Base-by-base conservation (phyloP, 2,888 invertebrate genomes). In the Ectobius pallidus region DNA sequence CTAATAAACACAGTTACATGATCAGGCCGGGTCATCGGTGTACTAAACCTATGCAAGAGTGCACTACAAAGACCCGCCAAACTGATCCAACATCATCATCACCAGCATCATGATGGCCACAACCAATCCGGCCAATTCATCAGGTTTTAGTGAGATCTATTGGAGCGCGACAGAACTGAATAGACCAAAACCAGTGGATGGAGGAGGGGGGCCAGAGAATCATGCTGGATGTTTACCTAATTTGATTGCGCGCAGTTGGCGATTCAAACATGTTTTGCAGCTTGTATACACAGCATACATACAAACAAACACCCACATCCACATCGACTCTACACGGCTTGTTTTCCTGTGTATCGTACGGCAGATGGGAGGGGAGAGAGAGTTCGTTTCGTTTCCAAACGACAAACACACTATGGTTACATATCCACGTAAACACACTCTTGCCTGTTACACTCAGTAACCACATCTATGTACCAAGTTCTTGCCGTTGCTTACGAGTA, bases 161-260 rank as follows among this genome's bases (percentile, higher is more conserved):
- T 58, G 58, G n/a, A 58, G 58, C 58, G 58, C 32, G n/a, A 30
- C 55, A 4, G 14, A 16, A 30, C 58, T 58, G 58, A 58, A 58
- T 58, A 58, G 58, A 58, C 58, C 58, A 58, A 58, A 58, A 58
- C 58, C 32, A 1, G 1, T 1, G 20, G 20, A 22, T 9, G 20
- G 49, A 22, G 32, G 6, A 14, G 58, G 52, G 3, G 25, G 44
- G 68, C 9, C 32, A 18, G 27, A 18, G 44, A 46, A 46, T 20
- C 69, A 55, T 61, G 69, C 34, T 70, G 73, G 49, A 73, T 74
- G 68, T 74, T 74, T 74, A 74, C 71, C 69, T 71, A 74, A 74
- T 68, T 68, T 74, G 73, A 73, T 73, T 73, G 73, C 73, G 70
- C 69, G 34, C 71, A 72, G 72, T 72, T 68, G 68, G 72, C 44